Conservation (phyloP, 2,797 vertebrate genomes). For the Cercopithecus hamlyni region DNA sequence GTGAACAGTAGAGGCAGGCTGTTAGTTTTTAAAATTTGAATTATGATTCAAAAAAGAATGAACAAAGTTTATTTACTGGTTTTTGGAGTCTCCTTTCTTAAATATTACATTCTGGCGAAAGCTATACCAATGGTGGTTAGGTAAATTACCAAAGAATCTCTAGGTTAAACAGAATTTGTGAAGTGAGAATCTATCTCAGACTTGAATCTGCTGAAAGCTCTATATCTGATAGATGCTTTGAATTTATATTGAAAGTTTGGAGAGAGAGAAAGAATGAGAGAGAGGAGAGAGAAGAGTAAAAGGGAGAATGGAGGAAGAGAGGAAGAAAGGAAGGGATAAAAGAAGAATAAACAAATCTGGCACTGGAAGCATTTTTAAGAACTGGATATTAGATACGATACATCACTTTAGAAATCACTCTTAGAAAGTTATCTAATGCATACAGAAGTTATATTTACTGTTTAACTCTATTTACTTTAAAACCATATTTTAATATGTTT, state of each 20-base stretch:
- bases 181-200: constrained; percentile 47
- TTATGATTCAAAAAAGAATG: constrained; percentile 26
- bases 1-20: not conserved
- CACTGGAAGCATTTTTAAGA: not conserved
- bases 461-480: not conserved
- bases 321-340: not conserved
- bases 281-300: not conserved
- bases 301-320: not conserved
- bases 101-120: constrained; percentile 31
- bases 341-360: not conserved
- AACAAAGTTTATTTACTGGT: constrained; percentile 6
- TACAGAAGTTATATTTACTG: not conserved
- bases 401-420: constrained; percentile 1
- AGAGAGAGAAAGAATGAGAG: not conserved
- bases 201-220: not conserved
- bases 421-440: not conserved
- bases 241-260: constrained; percentile 50
- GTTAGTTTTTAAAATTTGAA: constrained; percentile 43
- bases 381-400: not conserved
- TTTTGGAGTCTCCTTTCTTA: constrained; percentile 24
- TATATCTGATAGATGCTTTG: constrained; percentile 52
- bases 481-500: not conserved
- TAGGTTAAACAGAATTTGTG: not conserved
- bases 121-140: constrained; percentile 28
- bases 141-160: constrained; percentile 17